These are phyloP conservation scores for Nemoura dubitans DNA, from an alignment of 2,888 invertebrate genomes.

Conservation along the genomic window DNA sequence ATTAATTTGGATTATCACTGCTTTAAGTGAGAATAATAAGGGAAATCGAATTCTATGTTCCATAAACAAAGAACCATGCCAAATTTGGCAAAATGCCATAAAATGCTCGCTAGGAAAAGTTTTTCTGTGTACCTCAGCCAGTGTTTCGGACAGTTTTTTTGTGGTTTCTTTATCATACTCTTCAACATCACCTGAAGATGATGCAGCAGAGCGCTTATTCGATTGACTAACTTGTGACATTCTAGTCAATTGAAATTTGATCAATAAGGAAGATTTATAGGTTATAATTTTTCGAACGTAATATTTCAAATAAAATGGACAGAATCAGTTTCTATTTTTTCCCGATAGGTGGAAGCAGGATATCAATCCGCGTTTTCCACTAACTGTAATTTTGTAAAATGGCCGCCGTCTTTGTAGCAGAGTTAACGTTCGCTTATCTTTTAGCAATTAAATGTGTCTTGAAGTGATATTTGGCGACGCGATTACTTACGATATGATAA, in stretches of 20 bases:
- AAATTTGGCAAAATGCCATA: too few relatives aligned
- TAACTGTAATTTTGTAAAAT: not conserved
- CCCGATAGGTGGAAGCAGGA: not conserved
- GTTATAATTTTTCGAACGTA: not conserved
- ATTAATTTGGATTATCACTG: too few relatives aligned
- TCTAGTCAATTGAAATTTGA: not conserved
- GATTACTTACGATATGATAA: not conserved
- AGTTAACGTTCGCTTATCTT: not conserved
- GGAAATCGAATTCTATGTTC: too few relatives aligned
- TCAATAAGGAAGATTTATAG: not conserved
- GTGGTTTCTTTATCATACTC: not conserved
- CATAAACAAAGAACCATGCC: too few relatives aligned
- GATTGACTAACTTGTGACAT: not conserved
- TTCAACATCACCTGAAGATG: not conserved
- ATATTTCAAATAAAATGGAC: not conserved
- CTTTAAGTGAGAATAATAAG: too few relatives aligned
- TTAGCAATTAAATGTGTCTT: not conserved
- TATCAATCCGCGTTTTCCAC: not conserved
- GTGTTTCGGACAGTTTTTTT: not conserved
- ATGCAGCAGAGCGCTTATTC: too few relatives aligned
- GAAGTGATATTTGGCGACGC: not conserved
- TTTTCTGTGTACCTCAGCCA: not conserved
- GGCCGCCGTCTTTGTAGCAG: not conserved
- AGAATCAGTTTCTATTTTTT: not conserved
- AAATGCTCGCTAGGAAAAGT: too few relatives aligned